Evolutionary conservation across 2,797 vertebrate genomes (phyloP).

Genomic region (Eulemur albifrons): DNA sequence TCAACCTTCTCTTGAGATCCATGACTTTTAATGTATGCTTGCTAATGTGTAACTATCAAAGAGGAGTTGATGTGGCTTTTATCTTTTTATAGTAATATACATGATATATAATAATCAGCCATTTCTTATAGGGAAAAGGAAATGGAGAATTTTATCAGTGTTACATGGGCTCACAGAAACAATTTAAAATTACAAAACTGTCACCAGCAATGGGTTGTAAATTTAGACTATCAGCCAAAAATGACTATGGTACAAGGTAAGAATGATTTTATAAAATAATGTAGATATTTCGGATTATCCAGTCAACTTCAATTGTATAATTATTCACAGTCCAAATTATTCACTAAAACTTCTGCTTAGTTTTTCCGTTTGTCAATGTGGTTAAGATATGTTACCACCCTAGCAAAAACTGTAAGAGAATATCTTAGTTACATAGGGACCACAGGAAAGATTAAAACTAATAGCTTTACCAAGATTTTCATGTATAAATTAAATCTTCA

Average conservation of each 20-base stretch:
- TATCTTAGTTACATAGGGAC: conserved; percentile 7
- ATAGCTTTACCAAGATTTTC: not conserved
- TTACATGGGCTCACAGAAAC: conserved; percentile 94
- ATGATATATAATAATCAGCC: conserved; percentile 58
- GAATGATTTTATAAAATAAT: conserved; percentile 39
- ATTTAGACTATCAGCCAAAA: conserved; percentile 97
- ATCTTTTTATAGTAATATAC: conserved; percentile 52
- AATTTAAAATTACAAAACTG: conserved; percentile 96
- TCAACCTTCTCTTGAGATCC: conserved; percentile 4
- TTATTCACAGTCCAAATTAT: conserved; percentile 44
- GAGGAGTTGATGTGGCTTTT: conserved; percentile 23
- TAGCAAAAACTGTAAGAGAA: not conserved
- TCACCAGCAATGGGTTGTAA: conserved; percentile 96
- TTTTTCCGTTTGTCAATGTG: not conserved
- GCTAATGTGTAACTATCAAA: conserved; percentile 8
- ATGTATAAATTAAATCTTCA: not conserved
- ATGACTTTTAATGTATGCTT: not conserved
- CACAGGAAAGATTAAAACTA: not conserved
- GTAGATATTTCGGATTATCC: conserved; percentile 14
- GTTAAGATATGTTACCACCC: not conserved
- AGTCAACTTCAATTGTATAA: not conserved
- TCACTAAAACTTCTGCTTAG: conserved; percentile 18
- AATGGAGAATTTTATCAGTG: conserved; percentile 93
- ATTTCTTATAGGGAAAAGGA: conserved; percentile 91
- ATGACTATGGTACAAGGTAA: conserved; percentile 96